Conservation (phyloP, 2,113 vertebrate genomes). For the Chamaetylas fuelleborni region DNA sequence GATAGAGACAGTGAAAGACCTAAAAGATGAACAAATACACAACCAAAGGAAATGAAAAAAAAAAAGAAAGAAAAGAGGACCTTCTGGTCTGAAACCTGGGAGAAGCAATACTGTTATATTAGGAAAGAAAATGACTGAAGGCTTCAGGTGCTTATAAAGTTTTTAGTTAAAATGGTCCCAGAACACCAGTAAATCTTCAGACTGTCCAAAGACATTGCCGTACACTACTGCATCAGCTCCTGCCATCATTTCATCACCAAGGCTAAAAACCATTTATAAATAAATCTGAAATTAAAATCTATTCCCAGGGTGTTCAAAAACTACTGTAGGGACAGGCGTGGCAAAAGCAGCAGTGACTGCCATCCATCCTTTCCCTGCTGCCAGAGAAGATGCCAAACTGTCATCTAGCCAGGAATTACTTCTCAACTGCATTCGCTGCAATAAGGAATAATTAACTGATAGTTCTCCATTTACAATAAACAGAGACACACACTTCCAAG, state of each 20-base stretch:
- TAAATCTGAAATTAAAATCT: neutral
- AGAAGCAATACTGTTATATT: neutral
- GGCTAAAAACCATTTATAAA: neutral
- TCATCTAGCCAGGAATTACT: neutral
- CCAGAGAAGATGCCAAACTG: neutral
- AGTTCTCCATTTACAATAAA: neutral
- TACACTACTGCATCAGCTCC: neutral
- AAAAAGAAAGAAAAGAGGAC: neutral
- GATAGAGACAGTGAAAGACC: neutral
- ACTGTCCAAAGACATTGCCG: neutral
- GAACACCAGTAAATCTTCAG: neutral
- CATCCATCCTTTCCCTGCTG: neutral
- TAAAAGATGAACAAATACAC: neutral
- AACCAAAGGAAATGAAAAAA: neutral
- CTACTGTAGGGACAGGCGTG: neutral
- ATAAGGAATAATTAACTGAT: neutral
- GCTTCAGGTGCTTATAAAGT: neutral
- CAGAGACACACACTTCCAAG: neutral
- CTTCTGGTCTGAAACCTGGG: neutral
- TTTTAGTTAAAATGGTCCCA: neutral
- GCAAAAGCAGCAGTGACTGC: neutral
- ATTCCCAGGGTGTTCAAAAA: neutral
- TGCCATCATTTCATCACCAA: rapidly evolving
- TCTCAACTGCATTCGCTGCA: neutral
- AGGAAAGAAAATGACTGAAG: neutral